Evolutionary conservation across 2,888 invertebrate species (phyloP).

Genomic region (Zaprionus bogoriensis): DNA sequence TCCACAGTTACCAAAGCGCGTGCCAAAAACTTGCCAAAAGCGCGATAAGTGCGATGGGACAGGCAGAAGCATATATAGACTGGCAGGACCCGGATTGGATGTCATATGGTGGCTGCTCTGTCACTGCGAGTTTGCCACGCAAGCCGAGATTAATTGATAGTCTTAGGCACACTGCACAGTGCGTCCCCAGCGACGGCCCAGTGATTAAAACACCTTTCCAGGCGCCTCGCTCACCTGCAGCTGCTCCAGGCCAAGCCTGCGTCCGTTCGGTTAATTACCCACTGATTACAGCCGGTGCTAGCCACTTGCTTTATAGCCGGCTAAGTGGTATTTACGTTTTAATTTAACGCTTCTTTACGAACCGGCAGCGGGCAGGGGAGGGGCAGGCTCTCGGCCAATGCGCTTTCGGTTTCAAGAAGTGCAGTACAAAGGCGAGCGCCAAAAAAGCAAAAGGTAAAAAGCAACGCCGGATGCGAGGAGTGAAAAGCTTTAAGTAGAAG

Average conservation of each 20-base stretch:
- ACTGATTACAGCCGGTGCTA: constrained; percentile 64
- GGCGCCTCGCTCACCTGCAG: constrained; percentile 51
- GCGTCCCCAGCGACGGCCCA: constrained; percentile 2
- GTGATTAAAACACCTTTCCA: constrained; percentile 63
- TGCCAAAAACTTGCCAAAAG: constrained; percentile 52
- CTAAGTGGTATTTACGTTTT: constrained; percentile 81
- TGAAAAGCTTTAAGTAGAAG: constrained; percentile 62
- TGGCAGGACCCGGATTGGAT: not conserved
- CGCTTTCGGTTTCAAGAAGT: constrained; percentile 74
- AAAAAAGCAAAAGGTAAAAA: constrained; percentile 31
- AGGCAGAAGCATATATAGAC: constrained; percentile 52
- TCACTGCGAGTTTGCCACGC: constrained; percentile 23
- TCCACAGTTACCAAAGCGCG: constrained; percentile 43
- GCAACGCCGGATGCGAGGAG: constrained; percentile 57
- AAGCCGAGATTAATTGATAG: constrained; percentile 32
- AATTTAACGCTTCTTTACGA: constrained; percentile 80
- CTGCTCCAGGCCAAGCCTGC: constrained; percentile 42
- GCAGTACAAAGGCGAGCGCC: constrained; percentile 51
- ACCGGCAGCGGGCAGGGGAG: not conserved
- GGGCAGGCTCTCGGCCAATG: constrained; percentile 33
- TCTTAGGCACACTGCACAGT: constrained; percentile 1
- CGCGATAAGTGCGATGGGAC: constrained; percentile 57
- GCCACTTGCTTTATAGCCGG: constrained; percentile 70
- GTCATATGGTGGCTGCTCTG: constrained; percentile 12
- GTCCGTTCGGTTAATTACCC: constrained; percentile 65